Evolutionary conservation across 1,140 invertebrate genomes (phyloP).

Genomic region (Triops cancriformis): DNA sequence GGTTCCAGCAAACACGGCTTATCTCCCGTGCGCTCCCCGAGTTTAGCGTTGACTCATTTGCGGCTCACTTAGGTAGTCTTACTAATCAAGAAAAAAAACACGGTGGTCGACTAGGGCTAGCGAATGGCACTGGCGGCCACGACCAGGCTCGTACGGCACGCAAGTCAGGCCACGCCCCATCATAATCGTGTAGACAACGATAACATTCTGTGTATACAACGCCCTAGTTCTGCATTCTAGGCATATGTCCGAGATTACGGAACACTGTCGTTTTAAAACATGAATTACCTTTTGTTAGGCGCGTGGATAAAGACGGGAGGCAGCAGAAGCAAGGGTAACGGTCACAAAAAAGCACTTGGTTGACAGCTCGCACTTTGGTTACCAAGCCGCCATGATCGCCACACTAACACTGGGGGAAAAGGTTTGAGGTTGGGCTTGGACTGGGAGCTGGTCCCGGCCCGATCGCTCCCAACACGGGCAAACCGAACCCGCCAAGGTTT

Average conservation of each 20-base stretch:
- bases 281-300: background rate
- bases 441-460: background rate
- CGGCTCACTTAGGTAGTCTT: background rate
- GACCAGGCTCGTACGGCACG: background rate
- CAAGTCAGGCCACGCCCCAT: background rate
- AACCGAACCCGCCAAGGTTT: too few relatives aligned
- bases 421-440: background rate
- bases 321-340: conserved; percentile 8
- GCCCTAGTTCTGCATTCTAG: background rate
- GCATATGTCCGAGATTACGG: background rate
- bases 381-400: conserved; percentile 11
- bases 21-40: too few relatives aligned
- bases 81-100: background rate
- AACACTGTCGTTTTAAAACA: background rate
- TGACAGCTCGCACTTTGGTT: background rate
- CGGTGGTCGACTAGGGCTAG: background rate
- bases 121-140: background rate
- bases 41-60: background rate
- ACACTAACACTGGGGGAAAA: conserved; percentile 8
- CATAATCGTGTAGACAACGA: background rate
- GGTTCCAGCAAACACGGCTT: background rate
- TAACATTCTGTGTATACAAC: background rate
- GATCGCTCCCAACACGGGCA: background rate
- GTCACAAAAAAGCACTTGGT: conserved; percentile 13
- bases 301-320: conserved; percentile 7